These are phyloP conservation scores for Drosophila borealis DNA, from an alignment of 2,888 invertebrate species.

Conservation along the genomic window DNA sequence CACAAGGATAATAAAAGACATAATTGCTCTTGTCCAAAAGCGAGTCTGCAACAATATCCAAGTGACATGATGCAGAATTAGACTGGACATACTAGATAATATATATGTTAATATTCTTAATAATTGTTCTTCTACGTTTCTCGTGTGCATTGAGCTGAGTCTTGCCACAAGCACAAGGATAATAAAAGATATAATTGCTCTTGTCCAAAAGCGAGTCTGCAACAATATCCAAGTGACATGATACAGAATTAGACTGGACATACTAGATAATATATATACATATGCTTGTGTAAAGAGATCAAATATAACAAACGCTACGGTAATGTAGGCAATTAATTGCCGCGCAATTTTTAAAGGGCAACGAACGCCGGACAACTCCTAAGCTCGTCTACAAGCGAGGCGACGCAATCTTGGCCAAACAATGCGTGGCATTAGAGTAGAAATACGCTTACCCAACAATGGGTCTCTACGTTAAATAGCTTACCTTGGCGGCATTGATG, in stretches of 20 bases:
- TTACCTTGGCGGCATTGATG: conserved; percentile 99
- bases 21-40: conserved; percentile 79
- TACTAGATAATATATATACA: background rate
- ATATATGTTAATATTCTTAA: background rate
- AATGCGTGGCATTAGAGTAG: background rate
- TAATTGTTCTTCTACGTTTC: conserved; percentile 81
- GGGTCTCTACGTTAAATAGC: background rate
- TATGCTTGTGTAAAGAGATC: background rate
- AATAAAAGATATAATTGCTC: conserved; percentile 74
- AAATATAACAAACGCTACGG: background rate
- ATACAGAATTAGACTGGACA: conserved; percentile 73
- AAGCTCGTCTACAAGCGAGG: background rate
- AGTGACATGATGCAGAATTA: conserved; percentile 70
- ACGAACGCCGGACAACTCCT: background rate
- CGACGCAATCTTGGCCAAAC: background rate
- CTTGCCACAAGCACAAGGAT: conserved; percentile 78
- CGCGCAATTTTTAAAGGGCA: background rate
- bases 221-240: conserved; percentile 62
- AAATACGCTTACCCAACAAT: background rate
- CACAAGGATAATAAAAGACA: conserved; percentile 82
- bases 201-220: conserved; percentile 82
- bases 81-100: conserved; percentile 49
- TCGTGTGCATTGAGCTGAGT: conserved; percentile 68
- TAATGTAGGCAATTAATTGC: background rate
- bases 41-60: conserved; percentile 74